Conservation (phyloP, 2,888 invertebrate species). For the Choreutis nemorana region DNA sequence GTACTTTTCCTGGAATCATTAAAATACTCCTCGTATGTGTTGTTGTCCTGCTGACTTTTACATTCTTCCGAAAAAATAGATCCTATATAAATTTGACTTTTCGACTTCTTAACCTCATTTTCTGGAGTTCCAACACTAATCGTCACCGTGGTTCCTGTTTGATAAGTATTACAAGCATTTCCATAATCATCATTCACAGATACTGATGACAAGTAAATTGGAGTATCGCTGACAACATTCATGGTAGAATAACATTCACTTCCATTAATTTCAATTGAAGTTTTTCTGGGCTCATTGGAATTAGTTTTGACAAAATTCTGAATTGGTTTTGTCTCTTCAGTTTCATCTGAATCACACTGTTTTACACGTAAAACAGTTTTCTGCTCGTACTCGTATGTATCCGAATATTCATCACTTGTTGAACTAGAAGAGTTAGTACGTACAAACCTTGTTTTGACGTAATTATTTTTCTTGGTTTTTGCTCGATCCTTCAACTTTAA, state of each 20-base stretch:
- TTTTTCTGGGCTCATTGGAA: slow-evolving; percentile 61
- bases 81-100: slow-evolving; percentile 61
- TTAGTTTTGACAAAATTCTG: slow-evolving; percentile 24
- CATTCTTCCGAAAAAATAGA: slow-evolving; percentile 34
- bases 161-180: slow-evolving; percentile 49
- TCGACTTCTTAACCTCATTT: slow-evolving; percentile 45
- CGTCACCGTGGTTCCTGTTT: slow-evolving; percentile 68
- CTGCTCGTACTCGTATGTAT: slow-evolving; percentile 54
- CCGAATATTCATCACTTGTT: slow-evolving; percentile 61
- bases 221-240: slow-evolving; percentile 73
- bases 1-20: slow-evolving; percentile 23
- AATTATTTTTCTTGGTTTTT: slow-evolving; percentile 54
- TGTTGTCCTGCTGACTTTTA: slow-evolving; percentile 27
- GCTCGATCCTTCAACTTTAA: slow-evolving; percentile 39
- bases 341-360: slow-evolving; percentile 60
- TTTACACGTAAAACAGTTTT: slow-evolving; percentile 49
- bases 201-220: slow-evolving; percentile 77
- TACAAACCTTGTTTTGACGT: slow-evolving; percentile 58
- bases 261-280: slow-evolving; percentile 78
- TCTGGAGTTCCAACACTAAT: slow-evolving; percentile 67
- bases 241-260: slow-evolving; percentile 80
- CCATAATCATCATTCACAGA: slow-evolving; percentile 70
- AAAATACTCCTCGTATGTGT: slow-evolving; percentile 53
- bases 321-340: slow-evolving; percentile 25
- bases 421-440: slow-evolving; percentile 53